phyloP scores from a whole-genome alignment of 2,888 invertebrate species.

The Elaeidobius kamerunicus region DNA sequence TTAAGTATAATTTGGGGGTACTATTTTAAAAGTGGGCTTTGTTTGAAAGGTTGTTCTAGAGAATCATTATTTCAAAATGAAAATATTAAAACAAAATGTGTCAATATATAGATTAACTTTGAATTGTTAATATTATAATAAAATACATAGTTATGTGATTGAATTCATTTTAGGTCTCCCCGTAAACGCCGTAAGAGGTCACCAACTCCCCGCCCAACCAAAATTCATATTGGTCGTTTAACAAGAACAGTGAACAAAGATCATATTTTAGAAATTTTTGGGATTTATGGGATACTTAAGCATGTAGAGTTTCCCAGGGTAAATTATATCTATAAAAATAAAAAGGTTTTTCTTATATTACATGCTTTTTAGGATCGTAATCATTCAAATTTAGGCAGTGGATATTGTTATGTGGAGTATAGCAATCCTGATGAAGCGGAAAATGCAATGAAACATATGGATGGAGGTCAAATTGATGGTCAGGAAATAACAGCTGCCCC shows the following conservation, averaged over 20 bases:
- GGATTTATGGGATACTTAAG: conserved; percentile 83
- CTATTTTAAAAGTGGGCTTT: no score
- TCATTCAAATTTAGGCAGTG: conserved; percentile 85
- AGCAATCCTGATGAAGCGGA: conserved; percentile 93
- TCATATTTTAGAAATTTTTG: conserved; percentile 87
- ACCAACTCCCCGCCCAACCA: conserved; percentile 85
- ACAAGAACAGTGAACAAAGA: conserved; percentile 91
- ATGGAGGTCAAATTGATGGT: conserved; percentile 96
- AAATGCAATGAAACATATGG: conserved; percentile 99
- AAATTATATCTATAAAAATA: background rate
- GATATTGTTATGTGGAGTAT: conserved; percentile 95
- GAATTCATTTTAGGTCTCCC: no score
- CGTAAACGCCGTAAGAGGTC: conserved; percentile 77
- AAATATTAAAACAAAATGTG: no score
- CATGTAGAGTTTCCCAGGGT: conserved; percentile 79
- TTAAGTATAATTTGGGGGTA: no score
- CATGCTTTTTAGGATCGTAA: conserved; percentile 61
- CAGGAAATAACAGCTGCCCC: conserved; percentile 94
- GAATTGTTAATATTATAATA: no score
- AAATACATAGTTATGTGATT: no score
- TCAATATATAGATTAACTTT: no score
- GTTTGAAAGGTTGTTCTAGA: no score
- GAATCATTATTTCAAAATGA: no score
- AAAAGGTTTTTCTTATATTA: no score
- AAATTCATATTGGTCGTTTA: conserved; percentile 90